Conservation (phyloP, 2,113 vertebrate genomes). For the Muntiacus muntjak region DNA sequence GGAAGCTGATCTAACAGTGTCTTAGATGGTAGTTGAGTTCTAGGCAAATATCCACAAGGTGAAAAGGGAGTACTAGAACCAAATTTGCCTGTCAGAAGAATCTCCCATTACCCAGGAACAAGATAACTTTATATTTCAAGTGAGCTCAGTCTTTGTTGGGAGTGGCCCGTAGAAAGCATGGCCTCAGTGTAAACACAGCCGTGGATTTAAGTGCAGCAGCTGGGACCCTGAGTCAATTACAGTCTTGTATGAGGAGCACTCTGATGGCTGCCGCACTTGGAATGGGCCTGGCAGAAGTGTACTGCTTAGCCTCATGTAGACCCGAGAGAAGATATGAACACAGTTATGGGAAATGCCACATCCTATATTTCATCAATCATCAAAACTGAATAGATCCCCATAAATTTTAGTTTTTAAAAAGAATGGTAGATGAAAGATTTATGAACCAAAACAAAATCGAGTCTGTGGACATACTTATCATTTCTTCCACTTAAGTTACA, state of each 20-base stretch:
- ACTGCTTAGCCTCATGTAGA: background rate
- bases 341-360: background rate
- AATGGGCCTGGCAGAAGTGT: background rate
- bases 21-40: background rate
- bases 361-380: background rate
- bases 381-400: background rate
- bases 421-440: background rate
- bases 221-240: background rate
- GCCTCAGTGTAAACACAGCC: background rate
- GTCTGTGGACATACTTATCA: background rate
- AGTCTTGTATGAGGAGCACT: background rate
- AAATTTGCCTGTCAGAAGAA: background rate
- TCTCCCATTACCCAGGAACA: background rate
- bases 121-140: background rate
- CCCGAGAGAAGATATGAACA: background rate
- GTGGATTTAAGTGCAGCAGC: background rate
- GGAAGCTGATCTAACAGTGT: background rate
- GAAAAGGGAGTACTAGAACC: background rate
- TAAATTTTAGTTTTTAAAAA: slow-evolving; percentile 35
- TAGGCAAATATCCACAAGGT: background rate
- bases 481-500: background rate
- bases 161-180: background rate
- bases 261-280: background rate
- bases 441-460: slow-evolving; percentile 4
- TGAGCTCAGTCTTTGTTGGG: background rate